Evolutionary conservation across 2,888 invertebrate species (phyloP).

Genomic region (Ischnus inquisitorius): DNA sequence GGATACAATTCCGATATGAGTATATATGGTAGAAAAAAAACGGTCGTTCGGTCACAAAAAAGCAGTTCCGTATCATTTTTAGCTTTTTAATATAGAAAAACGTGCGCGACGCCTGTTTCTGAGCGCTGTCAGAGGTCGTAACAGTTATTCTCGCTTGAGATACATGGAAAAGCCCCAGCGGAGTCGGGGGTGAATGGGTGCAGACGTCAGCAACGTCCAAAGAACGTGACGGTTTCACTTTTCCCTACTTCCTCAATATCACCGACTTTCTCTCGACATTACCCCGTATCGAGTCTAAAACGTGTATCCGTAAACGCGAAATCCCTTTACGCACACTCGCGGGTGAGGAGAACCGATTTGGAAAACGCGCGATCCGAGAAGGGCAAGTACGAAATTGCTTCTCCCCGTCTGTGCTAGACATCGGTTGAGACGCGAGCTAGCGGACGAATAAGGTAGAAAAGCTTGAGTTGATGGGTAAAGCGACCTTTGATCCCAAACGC

Average conservation of each 20-base stretch:
- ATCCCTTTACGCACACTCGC: conserved; percentile 31
- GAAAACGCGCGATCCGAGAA: conserved; percentile 32
- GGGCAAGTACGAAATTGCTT: conserved; percentile 52
- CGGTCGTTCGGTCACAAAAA: background rate
- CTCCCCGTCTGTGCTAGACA: conserved; percentile 32
- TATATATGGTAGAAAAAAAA: background rate
- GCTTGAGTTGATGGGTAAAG: conserved; percentile 10
- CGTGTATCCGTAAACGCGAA: conserved; percentile 16
- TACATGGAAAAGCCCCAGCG: background rate
- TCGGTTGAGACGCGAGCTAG: conserved; percentile 20
- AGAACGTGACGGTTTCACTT: conserved; percentile 23
- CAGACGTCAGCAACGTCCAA: conserved; percentile 22
- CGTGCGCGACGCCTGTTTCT: conserved; percentile 1
- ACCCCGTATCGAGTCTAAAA: conserved; percentile 9
- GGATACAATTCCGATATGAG: background rate
- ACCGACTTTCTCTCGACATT: background rate
- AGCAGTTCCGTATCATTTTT: background rate
- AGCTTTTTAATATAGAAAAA: conserved; percentile 30
- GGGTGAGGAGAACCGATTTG: conserved; percentile 30
- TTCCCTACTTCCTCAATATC: conserved; percentile 13
- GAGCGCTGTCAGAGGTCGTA: conserved; percentile 27
- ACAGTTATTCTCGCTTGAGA: conserved; percentile 10
- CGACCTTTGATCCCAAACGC: conserved; percentile 39
- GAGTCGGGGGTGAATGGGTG: background rate
- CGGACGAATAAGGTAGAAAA: background rate